phyloP scores from a whole-genome alignment of 2,888 invertebrate genomes.

The Bhutanitis thaidina region DNA sequence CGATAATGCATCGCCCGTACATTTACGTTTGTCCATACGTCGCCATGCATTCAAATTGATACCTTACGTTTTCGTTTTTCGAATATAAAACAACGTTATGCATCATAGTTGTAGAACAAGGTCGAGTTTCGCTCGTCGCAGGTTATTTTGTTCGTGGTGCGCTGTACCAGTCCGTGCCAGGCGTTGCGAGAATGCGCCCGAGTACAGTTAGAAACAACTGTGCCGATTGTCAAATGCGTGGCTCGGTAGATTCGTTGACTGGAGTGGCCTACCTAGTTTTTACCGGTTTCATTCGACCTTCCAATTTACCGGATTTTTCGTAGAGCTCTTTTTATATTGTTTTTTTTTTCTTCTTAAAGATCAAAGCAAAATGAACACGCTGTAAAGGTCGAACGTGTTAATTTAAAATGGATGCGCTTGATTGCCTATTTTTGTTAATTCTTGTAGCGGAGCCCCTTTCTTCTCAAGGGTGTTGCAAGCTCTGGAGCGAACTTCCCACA shows the following conservation, averaged over 20 bases:
- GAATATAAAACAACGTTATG: slow-evolving; percentile 37
- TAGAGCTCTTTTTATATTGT: no score
- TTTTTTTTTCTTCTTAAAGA: no score
- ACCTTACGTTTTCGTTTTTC: slow-evolving; percentile 26
- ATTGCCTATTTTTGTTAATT: no score
- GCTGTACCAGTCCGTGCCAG: slow-evolving; percentile 66
- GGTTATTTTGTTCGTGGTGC: slow-evolving; percentile 17
- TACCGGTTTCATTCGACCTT: slow-evolving; percentile 1
- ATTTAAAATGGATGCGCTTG: no score
- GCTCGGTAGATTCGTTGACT: slow-evolving; percentile 3
- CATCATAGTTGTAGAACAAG: slow-evolving; percentile 26
- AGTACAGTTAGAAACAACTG: slow-evolving; percentile 47
- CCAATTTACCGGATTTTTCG: no score
- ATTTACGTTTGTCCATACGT: background rate
- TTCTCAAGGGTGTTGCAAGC: no score
- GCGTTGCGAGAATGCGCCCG: slow-evolving; percentile 56
- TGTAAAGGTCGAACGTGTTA: no score
- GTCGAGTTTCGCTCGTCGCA: slow-evolving; percentile 28
- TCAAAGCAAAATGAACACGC: no score
- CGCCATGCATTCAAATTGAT: background rate
- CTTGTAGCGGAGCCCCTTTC: no score
- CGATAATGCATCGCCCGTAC: background rate
- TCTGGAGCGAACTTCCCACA: no score
- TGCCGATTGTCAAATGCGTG: slow-evolving; percentile 37
- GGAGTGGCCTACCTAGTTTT: background rate